Evolutionary conservation across 1,140 invertebrate species (phyloP).

Genomic region (Drosophila santomea): DNA sequence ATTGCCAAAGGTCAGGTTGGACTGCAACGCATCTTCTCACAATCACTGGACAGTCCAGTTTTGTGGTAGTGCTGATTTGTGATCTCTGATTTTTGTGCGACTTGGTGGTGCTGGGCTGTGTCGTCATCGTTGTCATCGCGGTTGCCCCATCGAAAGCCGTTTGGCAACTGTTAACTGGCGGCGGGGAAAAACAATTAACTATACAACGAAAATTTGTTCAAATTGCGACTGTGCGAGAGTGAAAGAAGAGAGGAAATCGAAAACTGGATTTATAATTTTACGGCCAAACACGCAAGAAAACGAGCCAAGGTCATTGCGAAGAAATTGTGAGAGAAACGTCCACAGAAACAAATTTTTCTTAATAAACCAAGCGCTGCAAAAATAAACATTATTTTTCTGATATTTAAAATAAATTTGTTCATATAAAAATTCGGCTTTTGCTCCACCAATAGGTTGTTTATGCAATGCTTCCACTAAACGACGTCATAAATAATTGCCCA

Average conservation of each 20-base stretch:
- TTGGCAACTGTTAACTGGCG: slow-evolving; percentile 64
- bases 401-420: too few species aligned
- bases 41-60: slow-evolving; percentile 34
- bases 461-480: too few species aligned
- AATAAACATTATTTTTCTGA: not conserved
- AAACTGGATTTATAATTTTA: slow-evolving; percentile 76
- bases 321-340: slow-evolving; percentile 66
- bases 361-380: not conserved
- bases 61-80: slow-evolving; percentile 10
- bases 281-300: slow-evolving; percentile 77
- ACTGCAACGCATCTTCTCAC: slow-evolving; percentile 41
- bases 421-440: too few species aligned
- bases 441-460: too few species aligned
- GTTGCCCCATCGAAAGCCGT: slow-evolving; percentile 73
- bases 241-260: slow-evolving; percentile 75
- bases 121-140: slow-evolving; percentile 52
- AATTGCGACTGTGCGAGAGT: slow-evolving; percentile 66
- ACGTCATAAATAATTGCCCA: too few species aligned
- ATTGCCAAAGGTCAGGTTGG: slow-evolving; percentile 74
- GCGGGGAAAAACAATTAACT: slow-evolving; percentile 65
- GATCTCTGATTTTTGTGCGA: not conserved
- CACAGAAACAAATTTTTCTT: slow-evolving; percentile 21
- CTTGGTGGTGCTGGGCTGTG: slow-evolving; percentile 27
- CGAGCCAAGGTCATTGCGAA: slow-evolving; percentile 78
- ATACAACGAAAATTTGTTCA: slow-evolving; percentile 78